Conservation (phyloP, 2,113 vertebrate genomes). For the Saccopteryx bilineata region DNA sequence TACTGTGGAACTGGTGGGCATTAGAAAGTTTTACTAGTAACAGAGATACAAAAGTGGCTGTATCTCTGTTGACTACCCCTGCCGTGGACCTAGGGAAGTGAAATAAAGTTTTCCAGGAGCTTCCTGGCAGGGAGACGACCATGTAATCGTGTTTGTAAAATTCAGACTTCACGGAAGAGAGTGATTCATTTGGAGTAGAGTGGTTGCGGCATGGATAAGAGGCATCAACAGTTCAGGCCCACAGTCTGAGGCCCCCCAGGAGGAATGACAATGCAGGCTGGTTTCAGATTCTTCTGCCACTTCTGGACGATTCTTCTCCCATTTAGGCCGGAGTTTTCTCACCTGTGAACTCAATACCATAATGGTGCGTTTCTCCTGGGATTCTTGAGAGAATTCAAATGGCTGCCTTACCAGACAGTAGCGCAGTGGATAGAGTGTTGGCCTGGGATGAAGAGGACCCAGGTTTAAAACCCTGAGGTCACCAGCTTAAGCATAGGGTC, state of each 20-base stretch:
- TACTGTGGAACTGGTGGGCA: too few species aligned
- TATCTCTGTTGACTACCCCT: too few species aligned
- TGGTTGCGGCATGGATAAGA: rapidly evolving
- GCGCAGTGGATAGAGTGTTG: too few species aligned
- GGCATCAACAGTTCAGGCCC: too few species aligned
- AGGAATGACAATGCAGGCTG: background rate
- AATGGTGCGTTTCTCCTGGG: background rate
- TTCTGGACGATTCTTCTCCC: background rate
- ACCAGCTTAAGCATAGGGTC: too few species aligned
- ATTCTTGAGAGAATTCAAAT: background rate
- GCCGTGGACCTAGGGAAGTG: background rate
- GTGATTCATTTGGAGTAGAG: rapidly evolving
- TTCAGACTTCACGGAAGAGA: background rate
- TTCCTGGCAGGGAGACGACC: background rate
- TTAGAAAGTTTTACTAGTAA: too few species aligned
- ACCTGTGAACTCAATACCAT: background rate
- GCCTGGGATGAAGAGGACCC: too few species aligned
- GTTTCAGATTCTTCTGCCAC: background rate
- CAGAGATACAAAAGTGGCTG: too few species aligned
- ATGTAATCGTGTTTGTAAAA: rapidly evolving
- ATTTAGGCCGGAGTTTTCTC: background rate
- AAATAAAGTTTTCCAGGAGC: background rate
- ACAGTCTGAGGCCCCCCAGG: background rate
- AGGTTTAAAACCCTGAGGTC: too few species aligned
- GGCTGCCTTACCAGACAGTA: too few species aligned